Percentiles rank a stretch among this genome's conserved stretches.
Conservation (phyloP, 2,113 vertebrate genomes). For the Colossoma macropomum region DNA sequence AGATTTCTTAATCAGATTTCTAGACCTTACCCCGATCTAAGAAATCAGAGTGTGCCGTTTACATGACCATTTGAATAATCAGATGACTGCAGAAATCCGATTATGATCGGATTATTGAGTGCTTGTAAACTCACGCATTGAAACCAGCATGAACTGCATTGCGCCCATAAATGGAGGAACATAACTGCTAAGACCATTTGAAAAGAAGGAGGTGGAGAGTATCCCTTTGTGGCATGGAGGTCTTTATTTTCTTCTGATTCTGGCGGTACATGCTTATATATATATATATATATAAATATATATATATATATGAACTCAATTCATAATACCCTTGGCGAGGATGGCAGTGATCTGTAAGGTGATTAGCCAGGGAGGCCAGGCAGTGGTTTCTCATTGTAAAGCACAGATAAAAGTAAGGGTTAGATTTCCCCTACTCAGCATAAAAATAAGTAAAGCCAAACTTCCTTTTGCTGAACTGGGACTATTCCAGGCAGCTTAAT, state of each 20-base stretch:
- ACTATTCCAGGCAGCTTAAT: conserved; percentile 49
- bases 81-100: too few species aligned
- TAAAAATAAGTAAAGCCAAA: conserved; percentile 48
- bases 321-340: conserved; percentile 42
- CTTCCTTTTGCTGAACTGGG: conserved; percentile 53
- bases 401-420: conserved; percentile 50
- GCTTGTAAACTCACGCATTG: not conserved
- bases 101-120: too few species aligned
- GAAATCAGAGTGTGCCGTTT: too few species aligned
- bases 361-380: conserved; percentile 31
- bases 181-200: not conserved
- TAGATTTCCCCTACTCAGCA: conserved; percentile 51
- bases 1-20: too few species aligned
- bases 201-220: not conserved
- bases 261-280: conserved; percentile 1
- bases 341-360: conserved; percentile 41
- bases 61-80: too few species aligned
- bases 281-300: too few species aligned
- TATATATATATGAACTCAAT: too few species aligned
- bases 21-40: too few species aligned
- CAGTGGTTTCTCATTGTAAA: conserved; percentile 37
- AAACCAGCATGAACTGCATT: conserved; percentile 5
- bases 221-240: not conserved
- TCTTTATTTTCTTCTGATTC: conserved; percentile 25
- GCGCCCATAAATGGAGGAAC: not conserved